Percentiles rank a stretch among this genome's conserved stretches.
These are phyloP conservation scores for Saccostrea echinata DNA, from an alignment of 1,140 invertebrate genomes.

Conservation along the genomic window DNA sequence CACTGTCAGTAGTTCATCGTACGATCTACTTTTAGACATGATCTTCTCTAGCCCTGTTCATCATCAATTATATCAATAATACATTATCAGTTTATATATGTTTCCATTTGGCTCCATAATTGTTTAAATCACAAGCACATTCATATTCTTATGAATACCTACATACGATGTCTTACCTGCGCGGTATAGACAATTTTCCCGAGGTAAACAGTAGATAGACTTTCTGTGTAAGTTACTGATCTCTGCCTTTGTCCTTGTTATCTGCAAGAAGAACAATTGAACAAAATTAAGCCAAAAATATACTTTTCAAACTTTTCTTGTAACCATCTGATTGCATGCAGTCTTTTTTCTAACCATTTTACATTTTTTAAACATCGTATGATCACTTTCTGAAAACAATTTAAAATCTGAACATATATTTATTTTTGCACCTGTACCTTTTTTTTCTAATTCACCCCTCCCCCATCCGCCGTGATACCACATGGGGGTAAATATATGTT, in stretches of 20 bases:
- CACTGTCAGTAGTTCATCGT: slow-evolving; percentile 55
- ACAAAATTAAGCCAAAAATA: too few species aligned
- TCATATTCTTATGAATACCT: background rate
- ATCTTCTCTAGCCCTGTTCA: slow-evolving; percentile 64
- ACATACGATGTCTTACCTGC: background rate
- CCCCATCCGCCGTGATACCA: too few species aligned
- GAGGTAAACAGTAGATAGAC: background rate
- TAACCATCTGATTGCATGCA: too few species aligned
- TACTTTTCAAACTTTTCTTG: too few species aligned
- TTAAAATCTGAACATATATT: background rate
- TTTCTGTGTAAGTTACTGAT: background rate
- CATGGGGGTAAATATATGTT: too few species aligned
- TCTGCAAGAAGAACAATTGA: background rate
- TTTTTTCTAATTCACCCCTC: background rate
- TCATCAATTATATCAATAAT: background rate
- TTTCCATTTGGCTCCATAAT: background rate
- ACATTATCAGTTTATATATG: background rate
- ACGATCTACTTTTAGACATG: slow-evolving; percentile 67
- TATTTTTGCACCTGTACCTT: background rate
- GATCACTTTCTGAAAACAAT: too few species aligned
- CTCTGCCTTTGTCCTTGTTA: background rate
- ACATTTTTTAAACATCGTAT: too few species aligned
- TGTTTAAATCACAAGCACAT: background rate
- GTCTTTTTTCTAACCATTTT: too few species aligned
- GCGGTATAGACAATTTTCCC: background rate